Conservation (phyloP, 2,888 invertebrate genomes). For the Polietes domitor region DNA sequence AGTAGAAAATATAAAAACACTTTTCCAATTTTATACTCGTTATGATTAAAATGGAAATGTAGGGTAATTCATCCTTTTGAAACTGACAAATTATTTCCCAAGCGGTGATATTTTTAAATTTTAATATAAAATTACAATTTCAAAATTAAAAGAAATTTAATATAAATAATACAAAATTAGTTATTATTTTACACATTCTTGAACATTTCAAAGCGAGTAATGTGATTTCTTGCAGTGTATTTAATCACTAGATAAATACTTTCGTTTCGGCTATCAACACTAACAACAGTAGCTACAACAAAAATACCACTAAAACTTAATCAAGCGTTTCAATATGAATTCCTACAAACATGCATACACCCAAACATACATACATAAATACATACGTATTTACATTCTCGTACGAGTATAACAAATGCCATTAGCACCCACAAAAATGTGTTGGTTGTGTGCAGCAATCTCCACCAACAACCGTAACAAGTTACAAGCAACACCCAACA, state of each 20-base stretch:
- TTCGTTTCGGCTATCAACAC: slow-evolving; percentile 68
- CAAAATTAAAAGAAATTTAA: no score
- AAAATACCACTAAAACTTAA: slow-evolving; percentile 66
- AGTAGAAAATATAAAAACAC: no score
- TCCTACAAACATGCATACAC: slow-evolving; percentile 9
- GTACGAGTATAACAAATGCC: slow-evolving; percentile 32
- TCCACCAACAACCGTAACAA: slow-evolving; percentile 30
- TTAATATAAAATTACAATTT: no score
- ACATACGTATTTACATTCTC: no score
- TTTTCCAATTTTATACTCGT: no score
- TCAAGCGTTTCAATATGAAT: slow-evolving; percentile 66
- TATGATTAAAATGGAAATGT: no score
- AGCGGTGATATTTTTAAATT: no score
- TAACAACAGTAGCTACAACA: slow-evolving; percentile 40
- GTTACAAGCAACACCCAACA: slow-evolving; percentile 32
- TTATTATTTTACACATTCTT: no score
- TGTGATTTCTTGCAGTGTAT: slow-evolving; percentile 49
- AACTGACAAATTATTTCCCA: no score
- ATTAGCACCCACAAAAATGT: slow-evolving; percentile 62
- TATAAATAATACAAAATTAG: no score
- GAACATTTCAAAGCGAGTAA: no score
- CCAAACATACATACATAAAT: neutral
- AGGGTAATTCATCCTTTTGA: no score
- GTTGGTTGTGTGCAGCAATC: neutral
- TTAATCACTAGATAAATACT: slow-evolving; percentile 66